phyloP scores from a whole-genome alignment of 1,140 invertebrate genomes.

The Scaptomyza graminum region DNA sequence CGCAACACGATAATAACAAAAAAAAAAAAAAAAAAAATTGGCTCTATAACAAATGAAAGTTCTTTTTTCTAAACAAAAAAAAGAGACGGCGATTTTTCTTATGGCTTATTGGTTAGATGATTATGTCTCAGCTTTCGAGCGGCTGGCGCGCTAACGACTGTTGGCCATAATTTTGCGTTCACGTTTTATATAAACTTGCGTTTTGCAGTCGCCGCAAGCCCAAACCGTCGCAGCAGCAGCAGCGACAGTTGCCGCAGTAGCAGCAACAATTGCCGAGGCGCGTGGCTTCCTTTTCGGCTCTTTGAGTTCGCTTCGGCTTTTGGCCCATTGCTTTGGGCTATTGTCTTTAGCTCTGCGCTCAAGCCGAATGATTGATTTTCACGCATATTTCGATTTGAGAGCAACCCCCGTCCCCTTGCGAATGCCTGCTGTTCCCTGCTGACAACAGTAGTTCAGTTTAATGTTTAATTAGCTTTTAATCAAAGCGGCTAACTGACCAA shows the following conservation, averaged over 20 bases:
- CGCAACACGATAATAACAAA: background rate
- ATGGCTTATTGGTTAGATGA: slow-evolving; percentile 5
- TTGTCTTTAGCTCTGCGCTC: slow-evolving; percentile 41
- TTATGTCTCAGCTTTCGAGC: slow-evolving; percentile 38
- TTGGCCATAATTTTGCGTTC: slow-evolving; percentile 55
- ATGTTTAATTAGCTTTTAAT: slow-evolving; percentile 53
- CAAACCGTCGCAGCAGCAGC: slow-evolving; percentile 9
- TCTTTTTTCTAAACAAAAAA: background rate
- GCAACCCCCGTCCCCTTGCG: background rate
- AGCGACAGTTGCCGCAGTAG: slow-evolving; percentile 6
- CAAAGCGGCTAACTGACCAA: slow-evolving; percentile 28
- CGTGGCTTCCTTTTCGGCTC: slow-evolving; percentile 27
- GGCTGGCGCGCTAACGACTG: slow-evolving; percentile 70
- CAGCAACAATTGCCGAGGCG: slow-evolving; percentile 19
- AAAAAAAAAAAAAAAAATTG: slow-evolving; percentile 11
- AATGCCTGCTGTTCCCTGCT: background rate
- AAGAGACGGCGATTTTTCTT: background rate
- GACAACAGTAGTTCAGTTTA: slow-evolving; percentile 58
- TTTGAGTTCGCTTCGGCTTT: slow-evolving; percentile 7
- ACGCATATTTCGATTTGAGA: slow-evolving; percentile 55
- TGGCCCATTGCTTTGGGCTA: slow-evolving; percentile 11
- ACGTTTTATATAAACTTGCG: slow-evolving; percentile 73
- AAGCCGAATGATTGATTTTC: slow-evolving; percentile 65
- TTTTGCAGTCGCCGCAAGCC: slow-evolving; percentile 25
- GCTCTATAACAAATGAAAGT: background rate